Conservation (phyloP, 2,113 vertebrate genomes). For the Trichomycterus rosablanca region DNA sequence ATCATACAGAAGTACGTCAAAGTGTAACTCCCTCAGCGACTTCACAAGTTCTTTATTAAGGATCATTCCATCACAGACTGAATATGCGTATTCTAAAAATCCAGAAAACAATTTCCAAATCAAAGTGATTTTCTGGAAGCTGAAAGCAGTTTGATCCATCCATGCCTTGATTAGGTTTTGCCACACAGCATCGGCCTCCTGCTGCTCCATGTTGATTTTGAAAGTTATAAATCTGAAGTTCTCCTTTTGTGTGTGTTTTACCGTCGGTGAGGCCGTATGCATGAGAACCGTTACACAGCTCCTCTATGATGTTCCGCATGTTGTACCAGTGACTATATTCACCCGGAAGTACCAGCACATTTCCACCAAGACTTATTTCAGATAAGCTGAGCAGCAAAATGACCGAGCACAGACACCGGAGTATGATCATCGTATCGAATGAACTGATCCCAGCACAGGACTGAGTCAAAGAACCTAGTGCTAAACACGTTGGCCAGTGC, state of each 20-base stretch:
- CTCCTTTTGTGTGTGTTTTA: slow-evolving; percentile 49
- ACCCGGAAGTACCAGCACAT: slow-evolving; percentile 70
- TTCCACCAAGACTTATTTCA: too few relatives aligned
- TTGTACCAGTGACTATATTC: slow-evolving; percentile 79
- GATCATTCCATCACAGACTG: slow-evolving; percentile 50
- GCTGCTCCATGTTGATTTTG: slow-evolving; percentile 26
- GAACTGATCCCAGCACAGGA: too few relatives aligned
- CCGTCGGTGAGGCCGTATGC: slow-evolving; percentile 56
- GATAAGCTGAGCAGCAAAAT: too few relatives aligned
- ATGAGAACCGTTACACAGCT: slow-evolving; percentile 64
- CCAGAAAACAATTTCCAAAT: slow-evolving; percentile 5
- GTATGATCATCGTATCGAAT: too few relatives aligned
- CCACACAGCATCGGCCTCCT: slow-evolving; percentile 13
- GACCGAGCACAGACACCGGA: too few relatives aligned
- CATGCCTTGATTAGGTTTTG: slow-evolving; percentile 24
- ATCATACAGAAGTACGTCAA: slow-evolving; percentile 61
- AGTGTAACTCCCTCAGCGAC: slow-evolving; percentile 52
- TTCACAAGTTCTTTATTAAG: slow-evolving; percentile 45
- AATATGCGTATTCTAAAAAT: background rate
- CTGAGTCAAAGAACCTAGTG: too few relatives aligned
- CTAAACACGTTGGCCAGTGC: too few relatives aligned
- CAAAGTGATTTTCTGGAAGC: background rate
- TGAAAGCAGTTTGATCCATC: slow-evolving; percentile 27
- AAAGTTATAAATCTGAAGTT: slow-evolving; percentile 28
- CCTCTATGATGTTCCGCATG: slow-evolving; percentile 61